Evolutionary conservation across 2,113 vertebrate genomes (phyloP), one percentile per base, ranked within the genome.

Genomic region (Jacana jacana): DNA sequence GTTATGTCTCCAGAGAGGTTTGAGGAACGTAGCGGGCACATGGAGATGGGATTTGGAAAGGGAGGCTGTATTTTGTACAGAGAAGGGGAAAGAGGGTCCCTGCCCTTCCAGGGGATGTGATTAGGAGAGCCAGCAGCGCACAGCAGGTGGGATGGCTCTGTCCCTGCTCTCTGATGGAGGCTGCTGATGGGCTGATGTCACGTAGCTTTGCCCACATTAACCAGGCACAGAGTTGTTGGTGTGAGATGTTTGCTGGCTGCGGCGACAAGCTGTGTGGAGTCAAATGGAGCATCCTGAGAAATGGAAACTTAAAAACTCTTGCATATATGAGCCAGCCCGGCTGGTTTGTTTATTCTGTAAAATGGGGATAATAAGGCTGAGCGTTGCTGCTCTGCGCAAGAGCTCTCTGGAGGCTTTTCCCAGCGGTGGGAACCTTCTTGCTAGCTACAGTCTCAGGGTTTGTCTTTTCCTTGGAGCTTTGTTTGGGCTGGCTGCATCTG

Each of bases 361-460:
- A 58, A 63, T 0, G 40, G 40, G 42, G 42, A 24, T 85, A 17
- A 23, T 7, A 33, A n/a, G 0, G 0, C 39, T 33, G 42, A 39
- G 17, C 0, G 0, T 46, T 31, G 24, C 63, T 1, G 3, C 30
- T 90, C 23, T 44, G 19, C 46, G n/a, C 1, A 1, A 17, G 51
- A 91, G 39, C 28, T 55, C 85, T 69, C 3, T 0, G 0, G 5
- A 51, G 66, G 27, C 30, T 65, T 88, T 88, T 51, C 66, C 57
- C 12, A 2, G 49, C 37, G 37, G 27, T 7, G 19, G 0, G 1
- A 69, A 31, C 42, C 31, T 68, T 28, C 55, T 37, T 7, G 1
- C 49, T 77, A 25, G 42, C 51, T 52, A 1, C 33, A 40, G 3
- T 27, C 35, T 61, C 61, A 30, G 23, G 0, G 0, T 30, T 69